phyloP scores from a whole-genome alignment of 2,797 vertebrate genomes.

The Labeo calbasu region DNA sequence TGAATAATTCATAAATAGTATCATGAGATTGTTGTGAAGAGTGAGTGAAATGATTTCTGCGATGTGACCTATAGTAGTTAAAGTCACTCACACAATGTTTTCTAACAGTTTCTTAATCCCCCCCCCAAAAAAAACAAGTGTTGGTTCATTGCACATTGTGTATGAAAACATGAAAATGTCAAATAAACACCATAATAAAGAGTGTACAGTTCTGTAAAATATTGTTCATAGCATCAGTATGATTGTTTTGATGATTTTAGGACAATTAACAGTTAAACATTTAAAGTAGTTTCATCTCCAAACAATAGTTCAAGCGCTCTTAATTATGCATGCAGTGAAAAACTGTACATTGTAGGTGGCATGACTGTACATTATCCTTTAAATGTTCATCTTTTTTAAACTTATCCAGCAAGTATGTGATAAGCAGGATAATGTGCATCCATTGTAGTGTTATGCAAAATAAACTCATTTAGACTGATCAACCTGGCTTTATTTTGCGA shows the following conservation, averaged over 20 bases:
- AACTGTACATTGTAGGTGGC: not conserved
- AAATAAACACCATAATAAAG: not conserved
- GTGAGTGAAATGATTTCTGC: conserved; percentile 25
- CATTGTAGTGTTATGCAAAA: no score
- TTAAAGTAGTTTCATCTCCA: no score
- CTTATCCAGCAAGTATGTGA: no score
- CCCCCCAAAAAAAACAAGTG: not conserved
- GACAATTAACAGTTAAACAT: not conserved
- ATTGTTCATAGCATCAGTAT: not conserved
- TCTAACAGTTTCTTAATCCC: not conserved
- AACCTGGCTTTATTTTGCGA: no score
- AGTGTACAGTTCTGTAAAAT: not conserved
- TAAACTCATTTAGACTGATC: no score
- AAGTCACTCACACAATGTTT: not conserved
- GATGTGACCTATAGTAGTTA: not conserved
- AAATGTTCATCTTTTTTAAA: no score
- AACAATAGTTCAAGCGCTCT: no score
- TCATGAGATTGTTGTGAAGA: conserved; percentile 37
- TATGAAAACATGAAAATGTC: not conserved
- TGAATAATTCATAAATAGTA: conserved; percentile 68
- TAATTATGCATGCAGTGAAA: no score
- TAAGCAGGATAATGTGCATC: no score
- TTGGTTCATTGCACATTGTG: not conserved
- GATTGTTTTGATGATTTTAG: not conserved
- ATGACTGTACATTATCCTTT: not conserved